Evolutionary conservation across 2,888 invertebrate genomes (phyloP).

Genomic region (Habroteleia sp.): DNA sequence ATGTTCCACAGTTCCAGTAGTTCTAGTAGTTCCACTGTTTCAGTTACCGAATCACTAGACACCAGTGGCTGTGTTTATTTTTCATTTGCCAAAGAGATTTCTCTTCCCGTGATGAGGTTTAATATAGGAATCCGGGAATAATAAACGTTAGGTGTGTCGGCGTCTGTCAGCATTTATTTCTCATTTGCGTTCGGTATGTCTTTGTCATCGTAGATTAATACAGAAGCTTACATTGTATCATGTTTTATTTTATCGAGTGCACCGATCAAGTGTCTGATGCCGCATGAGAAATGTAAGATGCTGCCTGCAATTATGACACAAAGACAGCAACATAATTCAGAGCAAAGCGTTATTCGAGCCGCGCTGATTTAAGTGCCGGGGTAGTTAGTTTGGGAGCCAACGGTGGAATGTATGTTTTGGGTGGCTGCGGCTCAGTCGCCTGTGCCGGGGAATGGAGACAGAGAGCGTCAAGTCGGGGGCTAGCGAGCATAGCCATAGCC

Average conservation of each 20-base stretch:
- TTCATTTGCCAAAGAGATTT: too few relatives aligned
- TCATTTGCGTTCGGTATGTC: too few relatives aligned
- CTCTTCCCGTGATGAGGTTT: too few relatives aligned
- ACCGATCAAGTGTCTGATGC: slow-evolving; percentile 39
- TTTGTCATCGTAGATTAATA: too few relatives aligned
- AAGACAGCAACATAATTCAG: slow-evolving; percentile 23
- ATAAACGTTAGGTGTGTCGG: slow-evolving; percentile 78
- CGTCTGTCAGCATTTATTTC: slow-evolving; percentile 52
- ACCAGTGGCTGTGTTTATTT: too few relatives aligned
- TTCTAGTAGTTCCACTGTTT: too few relatives aligned
- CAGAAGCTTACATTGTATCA: too few relatives aligned
- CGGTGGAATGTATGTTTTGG: slow-evolving; percentile 78
- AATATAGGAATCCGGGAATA: slow-evolving; percentile 65
- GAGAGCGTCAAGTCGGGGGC: slow-evolving; percentile 93
- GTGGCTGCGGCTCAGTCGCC: slow-evolving; percentile 81
- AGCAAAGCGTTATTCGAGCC: neutral
- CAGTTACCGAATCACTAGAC: too few relatives aligned
- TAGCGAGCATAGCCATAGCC: slow-evolving; percentile 93
- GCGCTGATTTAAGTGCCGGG: slow-evolving; percentile 22
- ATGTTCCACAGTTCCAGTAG: too few relatives aligned
- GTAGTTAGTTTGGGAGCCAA: slow-evolving; percentile 57
- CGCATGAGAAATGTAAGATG: slow-evolving; percentile 50
- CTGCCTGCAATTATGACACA: slow-evolving; percentile 21
- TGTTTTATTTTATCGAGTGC: too few relatives aligned
- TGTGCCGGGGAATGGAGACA: slow-evolving; percentile 89